phyloP scores from a whole-genome alignment of 2,113 vertebrate genomes.

The Helogale parvula region DNA sequence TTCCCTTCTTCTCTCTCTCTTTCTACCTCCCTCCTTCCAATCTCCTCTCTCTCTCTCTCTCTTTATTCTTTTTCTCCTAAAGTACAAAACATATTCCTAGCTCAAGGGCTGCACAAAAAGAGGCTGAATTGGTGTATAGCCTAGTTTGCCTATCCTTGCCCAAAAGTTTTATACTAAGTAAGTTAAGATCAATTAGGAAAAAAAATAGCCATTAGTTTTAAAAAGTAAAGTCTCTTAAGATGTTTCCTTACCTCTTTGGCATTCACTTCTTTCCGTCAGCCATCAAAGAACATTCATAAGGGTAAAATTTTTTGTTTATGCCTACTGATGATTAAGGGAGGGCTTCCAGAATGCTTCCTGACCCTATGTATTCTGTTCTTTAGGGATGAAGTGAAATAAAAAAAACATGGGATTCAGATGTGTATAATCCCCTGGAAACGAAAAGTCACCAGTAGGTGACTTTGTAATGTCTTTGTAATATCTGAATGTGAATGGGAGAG shows the following conservation, averaged over 20 bases:
- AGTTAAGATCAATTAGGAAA: background rate
- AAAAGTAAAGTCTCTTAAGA: background rate
- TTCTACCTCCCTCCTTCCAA: background rate
- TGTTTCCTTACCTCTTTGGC: conserved; percentile 32
- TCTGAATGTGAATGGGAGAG: background rate
- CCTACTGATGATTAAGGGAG: background rate
- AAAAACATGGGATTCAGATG: background rate
- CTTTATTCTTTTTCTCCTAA: background rate
- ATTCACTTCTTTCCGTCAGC: background rate
- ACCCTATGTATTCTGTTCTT: background rate
- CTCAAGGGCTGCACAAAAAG: background rate
- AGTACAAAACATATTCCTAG: background rate
- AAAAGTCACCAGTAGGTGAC: background rate
- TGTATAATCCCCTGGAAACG: background rate
- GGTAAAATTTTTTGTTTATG: background rate
- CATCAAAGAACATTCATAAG: background rate
- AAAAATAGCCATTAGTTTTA: background rate
- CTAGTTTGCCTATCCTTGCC: background rate
- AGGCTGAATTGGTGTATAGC: background rate
- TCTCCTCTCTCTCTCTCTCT: background rate
- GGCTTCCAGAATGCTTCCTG: background rate
- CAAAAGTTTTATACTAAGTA: background rate
- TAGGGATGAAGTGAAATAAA: background rate
- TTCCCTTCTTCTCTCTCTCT: background rate
- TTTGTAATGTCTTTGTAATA: background rate